These are phyloP conservation scores for Pluvialis apricaria DNA, from an alignment of 2,113 vertebrate genomes.

Conservation along the genomic window DNA sequence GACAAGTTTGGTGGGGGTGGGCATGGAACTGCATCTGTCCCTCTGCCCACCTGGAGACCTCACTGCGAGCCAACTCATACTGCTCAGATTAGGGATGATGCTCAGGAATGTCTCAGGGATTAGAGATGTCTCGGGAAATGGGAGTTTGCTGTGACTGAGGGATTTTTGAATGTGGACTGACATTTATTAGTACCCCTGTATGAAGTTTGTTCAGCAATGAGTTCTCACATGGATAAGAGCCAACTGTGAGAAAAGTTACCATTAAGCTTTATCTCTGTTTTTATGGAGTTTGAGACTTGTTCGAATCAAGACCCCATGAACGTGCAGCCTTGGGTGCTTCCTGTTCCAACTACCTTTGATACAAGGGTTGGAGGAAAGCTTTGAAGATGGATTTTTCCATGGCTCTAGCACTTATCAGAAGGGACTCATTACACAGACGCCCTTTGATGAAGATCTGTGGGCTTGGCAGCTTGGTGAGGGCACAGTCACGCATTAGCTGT, in stretches of 20 bases:
- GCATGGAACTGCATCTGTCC: not conserved
- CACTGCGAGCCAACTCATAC: not conserved
- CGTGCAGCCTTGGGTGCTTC: not conserved
- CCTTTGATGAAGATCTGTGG: not conserved
- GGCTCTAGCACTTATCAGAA: not conserved
- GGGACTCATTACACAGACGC: not conserved
- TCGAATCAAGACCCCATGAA: not conserved
- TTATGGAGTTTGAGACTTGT: not conserved
- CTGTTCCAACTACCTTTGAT: not conserved
- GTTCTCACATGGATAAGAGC: not conserved
- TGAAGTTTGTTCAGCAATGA: not conserved
- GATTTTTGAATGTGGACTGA: not conserved
- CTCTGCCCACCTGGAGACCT: not conserved
- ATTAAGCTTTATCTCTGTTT: not conserved
- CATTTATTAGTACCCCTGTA: not conserved
- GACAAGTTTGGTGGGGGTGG: not conserved
- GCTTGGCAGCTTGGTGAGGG: not conserved
- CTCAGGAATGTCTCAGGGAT: not conserved
- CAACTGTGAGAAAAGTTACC: not conserved
- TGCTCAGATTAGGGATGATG: not conserved
- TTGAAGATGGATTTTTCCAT: not conserved
- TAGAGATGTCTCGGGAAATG: not conserved
- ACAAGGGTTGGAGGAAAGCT: not conserved
- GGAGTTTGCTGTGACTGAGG: not conserved
- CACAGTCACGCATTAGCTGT: not conserved